Evolutionary conservation across 2,888 invertebrate genomes (phyloP), one percentile per base, ranked within the genome.

Genomic region (Agrotis clavis): DNA sequence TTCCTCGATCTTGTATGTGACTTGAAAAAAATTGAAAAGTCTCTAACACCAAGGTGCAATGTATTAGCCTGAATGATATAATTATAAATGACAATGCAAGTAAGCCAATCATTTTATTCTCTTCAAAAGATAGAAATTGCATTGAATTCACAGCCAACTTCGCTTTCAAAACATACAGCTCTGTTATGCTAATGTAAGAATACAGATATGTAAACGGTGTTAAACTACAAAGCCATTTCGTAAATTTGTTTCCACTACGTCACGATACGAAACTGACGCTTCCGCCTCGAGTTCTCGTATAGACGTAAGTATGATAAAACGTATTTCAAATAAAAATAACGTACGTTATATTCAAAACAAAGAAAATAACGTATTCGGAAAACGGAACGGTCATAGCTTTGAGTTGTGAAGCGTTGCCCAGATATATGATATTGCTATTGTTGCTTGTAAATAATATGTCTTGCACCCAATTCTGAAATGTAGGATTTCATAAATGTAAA

Each of bases 311-410:
- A 60, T 67, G 56, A 67, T 80, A 78, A 53, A 70, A 71, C 66
- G 30, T 69, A 48, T 76, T 81, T 53, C 53, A 81, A 67, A 81
- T 53, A 71, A 57, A 76, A 60, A 78, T 48, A 63, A 25, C 56
- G 53, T n/a, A 51, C 25, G 35, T 64, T 57, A 35, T n/a, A 53
- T 67, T 77, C 19, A 47, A 77, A 79, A 82, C 73, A 82, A 79
- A 66, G 78, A 72, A 67, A 66, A 73, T 82, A 82, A 67, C 61
- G 67, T 64, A 80, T 82, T 73, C 69, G 67, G 16, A 73, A 64
- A 77, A 57, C 68, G 64, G 21, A 69, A 35, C 68, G 69, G 50
- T 64, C 64, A 61, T 69, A 61, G 63, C 56, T 69, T 53, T 50
- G 68, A 63, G n/a, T 35, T 57, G 68, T 66, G 65, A 54, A n/a